Percentiles rank a stretch among this genome's conserved stretches.
Evolutionary conservation across 2,888 invertebrate genomes (phyloP).

Genomic region (Heliconius hortense): DNA sequence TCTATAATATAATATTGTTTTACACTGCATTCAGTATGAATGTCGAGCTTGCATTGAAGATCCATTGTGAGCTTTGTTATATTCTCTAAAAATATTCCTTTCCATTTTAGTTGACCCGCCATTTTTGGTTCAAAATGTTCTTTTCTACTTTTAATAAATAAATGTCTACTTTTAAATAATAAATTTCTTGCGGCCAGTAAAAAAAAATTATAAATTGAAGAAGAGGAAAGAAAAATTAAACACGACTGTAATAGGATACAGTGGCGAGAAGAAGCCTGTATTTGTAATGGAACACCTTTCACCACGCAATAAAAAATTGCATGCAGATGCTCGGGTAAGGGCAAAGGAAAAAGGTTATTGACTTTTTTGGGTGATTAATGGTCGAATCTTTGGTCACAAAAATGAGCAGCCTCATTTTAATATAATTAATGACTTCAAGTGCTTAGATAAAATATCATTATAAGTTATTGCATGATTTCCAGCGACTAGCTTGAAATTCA

Average conservation of each 20-base stretch:
- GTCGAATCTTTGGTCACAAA: no score
- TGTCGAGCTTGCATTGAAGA: conserved; percentile 10
- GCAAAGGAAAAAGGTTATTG: no score
- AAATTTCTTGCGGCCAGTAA: neutral
- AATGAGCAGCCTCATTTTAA: no score
- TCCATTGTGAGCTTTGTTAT: conserved; percentile 13
- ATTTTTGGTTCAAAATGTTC: conserved; percentile 16
- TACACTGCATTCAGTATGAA: conserved; percentile 2
- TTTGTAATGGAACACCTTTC: neutral
- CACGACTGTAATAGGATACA: no score
- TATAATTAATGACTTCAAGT: no score
- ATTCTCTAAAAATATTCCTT: neutral
- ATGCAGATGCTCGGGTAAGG: neutral
- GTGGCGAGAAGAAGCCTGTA: neutral
- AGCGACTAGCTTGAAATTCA: no score
- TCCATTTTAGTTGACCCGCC: conserved; percentile 11
- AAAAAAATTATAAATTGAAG: neutral
- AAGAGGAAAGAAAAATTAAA: no score
- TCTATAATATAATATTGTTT: conserved; percentile 9
- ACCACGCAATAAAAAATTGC: neutral
- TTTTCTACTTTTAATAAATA: conserved; percentile 15
- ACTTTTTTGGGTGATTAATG: no score
- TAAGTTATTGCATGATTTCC: no score
- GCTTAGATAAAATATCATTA: no score
- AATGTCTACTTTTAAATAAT: no score